Conservation (phyloP, 2,888 invertebrate genomes). For the Ophion obscuratus region DNA sequence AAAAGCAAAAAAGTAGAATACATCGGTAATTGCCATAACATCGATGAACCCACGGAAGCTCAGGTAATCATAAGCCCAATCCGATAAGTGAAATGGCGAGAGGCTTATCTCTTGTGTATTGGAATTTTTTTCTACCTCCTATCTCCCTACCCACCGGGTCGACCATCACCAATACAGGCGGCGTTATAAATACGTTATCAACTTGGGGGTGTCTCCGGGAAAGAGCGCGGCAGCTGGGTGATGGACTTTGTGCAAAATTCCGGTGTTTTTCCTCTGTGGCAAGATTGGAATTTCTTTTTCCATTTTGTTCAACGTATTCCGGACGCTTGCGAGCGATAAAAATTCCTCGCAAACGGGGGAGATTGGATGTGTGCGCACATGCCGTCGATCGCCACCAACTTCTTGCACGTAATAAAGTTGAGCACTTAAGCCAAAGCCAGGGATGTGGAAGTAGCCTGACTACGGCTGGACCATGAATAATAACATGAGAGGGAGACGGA, state of each 20-base stretch:
- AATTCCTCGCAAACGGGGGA: slow-evolving; percentile 32
- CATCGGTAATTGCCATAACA: too few species aligned
- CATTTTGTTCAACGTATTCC: slow-evolving; percentile 7
- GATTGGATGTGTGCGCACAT: slow-evolving; percentile 23
- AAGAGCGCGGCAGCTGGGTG: not conserved
- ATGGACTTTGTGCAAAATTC: not conserved
- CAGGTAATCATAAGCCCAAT: slow-evolving; percentile 13
- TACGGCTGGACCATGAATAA: not conserved
- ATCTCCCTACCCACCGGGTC: slow-evolving; percentile 28
- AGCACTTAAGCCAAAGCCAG: slow-evolving; percentile 14
- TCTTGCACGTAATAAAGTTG: slow-evolving; percentile 54
- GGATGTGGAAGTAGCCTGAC: slow-evolving; percentile 20
- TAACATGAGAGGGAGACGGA: not conserved
- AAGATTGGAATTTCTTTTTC: slow-evolving; percentile 3
- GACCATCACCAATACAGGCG: not conserved
- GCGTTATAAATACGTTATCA: slow-evolving; percentile 1
- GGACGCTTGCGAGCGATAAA: slow-evolving; percentile 42
- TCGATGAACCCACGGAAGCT: not conserved
- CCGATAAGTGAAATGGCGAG: slow-evolving; percentile 46
- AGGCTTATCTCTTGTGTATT: slow-evolving; percentile 32
- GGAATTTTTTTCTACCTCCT: slow-evolving; percentile 24
- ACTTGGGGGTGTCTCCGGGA: not conserved
- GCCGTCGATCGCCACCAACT: slow-evolving; percentile 40
- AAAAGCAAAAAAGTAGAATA: too few species aligned
- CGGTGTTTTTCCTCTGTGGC: slow-evolving; percentile 3